Evolutionary conservation across 1,140 invertebrate species (phyloP), one percentile per base, ranked within the genome.

Genomic region (Zaprionus gabonicus): DNA sequence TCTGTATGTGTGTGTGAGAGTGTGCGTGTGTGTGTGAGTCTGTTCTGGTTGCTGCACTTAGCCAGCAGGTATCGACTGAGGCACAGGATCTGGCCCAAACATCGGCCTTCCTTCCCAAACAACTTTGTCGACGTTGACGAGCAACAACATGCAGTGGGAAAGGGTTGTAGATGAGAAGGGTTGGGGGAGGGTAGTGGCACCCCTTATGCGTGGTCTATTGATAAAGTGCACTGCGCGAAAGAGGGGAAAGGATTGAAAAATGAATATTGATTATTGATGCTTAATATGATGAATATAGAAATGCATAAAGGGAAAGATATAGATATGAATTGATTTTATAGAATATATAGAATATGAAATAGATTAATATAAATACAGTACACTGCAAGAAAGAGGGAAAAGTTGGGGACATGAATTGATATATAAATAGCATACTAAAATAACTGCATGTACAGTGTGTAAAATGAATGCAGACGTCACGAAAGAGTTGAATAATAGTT

Each of bases 111-210:
- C 73, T 65, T 64, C 46, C 69, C 60, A 76, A 76, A 76, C 69
- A 76, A 76, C 68, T 76, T 76, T 71, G 68, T 71, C 60, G 59
- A 76, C 67, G 58, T 57, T 76, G 73, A 76, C 60, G 73, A 76
- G 72, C 46, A 75, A 64, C 72, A 75, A 75, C 72, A 75, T 70
- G 34, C 51, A 75, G 56, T 49, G 15, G 15, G 38, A 60, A 59
- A 27, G 38, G 38, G 2, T 0, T 7, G n/a, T 9, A 6, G 41
- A 0, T 3, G 41, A 0, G 41, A 7, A 0, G 13, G 4, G 36
- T 0, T 13, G 36, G 4, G 12, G 36, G n/a, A 17, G n/a, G 2
- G n/a, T 6, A 46, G 44, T 64, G 60, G 44, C 59, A 65, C 60
- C 60, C 68, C 55, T 58, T 58, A 71, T 55, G 73, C 73, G 73